These are phyloP conservation scores for Gila orcuttii DNA, from an alignment of 2,113 vertebrate species.

Conservation along the genomic window DNA sequence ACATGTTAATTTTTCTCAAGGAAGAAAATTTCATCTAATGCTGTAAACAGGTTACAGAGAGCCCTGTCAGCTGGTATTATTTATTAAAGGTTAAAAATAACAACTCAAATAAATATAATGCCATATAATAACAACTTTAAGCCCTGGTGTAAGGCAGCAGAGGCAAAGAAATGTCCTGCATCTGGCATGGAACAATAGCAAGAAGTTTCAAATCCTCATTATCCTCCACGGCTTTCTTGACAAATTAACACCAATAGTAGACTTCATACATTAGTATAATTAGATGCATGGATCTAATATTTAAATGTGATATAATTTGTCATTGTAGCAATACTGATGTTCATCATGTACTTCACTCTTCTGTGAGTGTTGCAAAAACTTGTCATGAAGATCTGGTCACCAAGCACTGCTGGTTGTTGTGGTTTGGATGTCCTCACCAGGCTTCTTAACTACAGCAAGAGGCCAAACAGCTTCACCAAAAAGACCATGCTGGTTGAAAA, in stretches of 20 bases:
- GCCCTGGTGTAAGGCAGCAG: not conserved
- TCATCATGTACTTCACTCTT: not conserved
- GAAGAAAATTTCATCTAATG: too few species aligned
- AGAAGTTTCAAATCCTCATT: not conserved
- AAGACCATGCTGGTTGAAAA: too few species aligned
- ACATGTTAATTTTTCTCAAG: too few species aligned
- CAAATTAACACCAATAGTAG: not conserved
- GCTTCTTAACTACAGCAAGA: too few species aligned
- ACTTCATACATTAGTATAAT: not conserved
- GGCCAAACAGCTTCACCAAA: too few species aligned
- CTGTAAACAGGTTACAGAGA: too few species aligned
- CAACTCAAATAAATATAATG: too few species aligned
- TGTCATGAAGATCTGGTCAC: not conserved
- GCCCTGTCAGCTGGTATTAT: too few species aligned
- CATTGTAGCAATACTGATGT: not conserved
- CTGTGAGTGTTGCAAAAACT: not conserved
- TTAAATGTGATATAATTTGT: not conserved
- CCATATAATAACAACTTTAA: too few species aligned
- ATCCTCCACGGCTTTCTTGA: not conserved
- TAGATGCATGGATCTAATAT: not conserved
- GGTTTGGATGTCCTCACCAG: not conserved
- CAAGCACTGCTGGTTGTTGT: not conserved
- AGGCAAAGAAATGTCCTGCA: not conserved
- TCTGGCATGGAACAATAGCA: not conserved
- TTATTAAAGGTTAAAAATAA: too few species aligned